Evolutionary conservation across 2,888 invertebrate species (phyloP).

Genomic region (Hedychridium roseum): DNA sequence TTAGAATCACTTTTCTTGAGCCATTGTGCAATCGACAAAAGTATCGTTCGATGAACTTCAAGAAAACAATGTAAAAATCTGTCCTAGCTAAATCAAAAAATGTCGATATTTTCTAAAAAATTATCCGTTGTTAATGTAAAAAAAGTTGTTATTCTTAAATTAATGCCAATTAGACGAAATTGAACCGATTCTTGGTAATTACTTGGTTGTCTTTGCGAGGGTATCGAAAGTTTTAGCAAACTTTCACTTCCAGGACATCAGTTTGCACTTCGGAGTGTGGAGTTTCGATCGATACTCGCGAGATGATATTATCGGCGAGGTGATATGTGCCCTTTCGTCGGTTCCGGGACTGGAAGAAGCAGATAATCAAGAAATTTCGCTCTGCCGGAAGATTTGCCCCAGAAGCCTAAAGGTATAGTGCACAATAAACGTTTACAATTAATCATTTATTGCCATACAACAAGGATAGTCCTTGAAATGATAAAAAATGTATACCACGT

Average conservation of each 20-base stretch:
- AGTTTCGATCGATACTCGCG: slow-evolving; percentile 90
- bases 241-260: slow-evolving; percentile 72
- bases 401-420: slow-evolving; percentile 93
- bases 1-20: no score
- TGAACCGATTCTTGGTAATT: not conserved
- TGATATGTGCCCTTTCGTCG: slow-evolving; percentile 82
- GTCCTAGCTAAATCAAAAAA: no score
- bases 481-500: no score
- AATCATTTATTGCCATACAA: no score
- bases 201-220: not conserved
- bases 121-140: no score
- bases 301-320: slow-evolving; percentile 98
- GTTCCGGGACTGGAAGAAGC: slow-evolving; percentile 73
- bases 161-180: not conserved
- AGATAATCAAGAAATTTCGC: slow-evolving; percentile 80
- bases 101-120: no score
- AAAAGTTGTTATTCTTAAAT: no score
- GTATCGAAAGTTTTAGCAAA: not conserved
- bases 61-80: no score
- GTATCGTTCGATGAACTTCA: no score
- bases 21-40: no score
- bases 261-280: slow-evolving; percentile 90
- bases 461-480: no score
- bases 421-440: no score
- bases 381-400: slow-evolving; percentile 90